Base-by-base conservation (phyloP, 1,140 invertebrate genomes). In the Temnothorax curvispinosus region DNA sequence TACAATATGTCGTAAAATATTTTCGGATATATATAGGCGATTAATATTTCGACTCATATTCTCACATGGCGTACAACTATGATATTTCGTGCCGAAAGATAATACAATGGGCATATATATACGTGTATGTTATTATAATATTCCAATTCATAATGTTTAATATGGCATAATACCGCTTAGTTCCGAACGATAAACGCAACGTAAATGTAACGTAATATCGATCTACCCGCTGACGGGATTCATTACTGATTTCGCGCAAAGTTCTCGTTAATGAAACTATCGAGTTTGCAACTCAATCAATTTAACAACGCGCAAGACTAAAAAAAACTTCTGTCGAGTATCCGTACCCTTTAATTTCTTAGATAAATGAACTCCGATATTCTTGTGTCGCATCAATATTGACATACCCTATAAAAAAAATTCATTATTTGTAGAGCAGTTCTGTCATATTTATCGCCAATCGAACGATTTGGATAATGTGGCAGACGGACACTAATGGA, bases 101-200 rank as follows among this genome's bases (percentile, higher is more conserved):
- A 82, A 82, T 58, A 58, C 38, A 74, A 56, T 32, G 27, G 15
- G 35, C 27, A 21, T 15, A n/a, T 47, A 21, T 21, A 11, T 58
- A 27, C 2, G 32, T 41, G 11, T 74, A 9, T 44, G 21, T 81
- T 60, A 60, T 82, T 60, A 72, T 82, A 13, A 72, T 60, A 65
- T 82, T 72, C 13, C 65, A 44, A 82, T 72, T 72, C n/a, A 74
- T 72, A 58, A 32, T 56, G 38, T 56, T 82, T 82, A 82, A 82
- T 82, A 74, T n/a, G 11, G 38, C 67, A 82, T 82, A 74, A 60
- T 82, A 35, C 11, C 38, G 18, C 18, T 82, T 69, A 44, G 65
- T 82, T 58, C 6, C 38, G 11, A 72, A 27, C 38, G 21, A 60
- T 62, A 74, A 82, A 72, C 18, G 78, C 41, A 74, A 47, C 52